A percentile compares a stretch with the other conserved stretches of the same genome.
Evolutionary conservation across 2,888 invertebrate species (phyloP).

Genomic region (Himalopsyche anomala): DNA sequence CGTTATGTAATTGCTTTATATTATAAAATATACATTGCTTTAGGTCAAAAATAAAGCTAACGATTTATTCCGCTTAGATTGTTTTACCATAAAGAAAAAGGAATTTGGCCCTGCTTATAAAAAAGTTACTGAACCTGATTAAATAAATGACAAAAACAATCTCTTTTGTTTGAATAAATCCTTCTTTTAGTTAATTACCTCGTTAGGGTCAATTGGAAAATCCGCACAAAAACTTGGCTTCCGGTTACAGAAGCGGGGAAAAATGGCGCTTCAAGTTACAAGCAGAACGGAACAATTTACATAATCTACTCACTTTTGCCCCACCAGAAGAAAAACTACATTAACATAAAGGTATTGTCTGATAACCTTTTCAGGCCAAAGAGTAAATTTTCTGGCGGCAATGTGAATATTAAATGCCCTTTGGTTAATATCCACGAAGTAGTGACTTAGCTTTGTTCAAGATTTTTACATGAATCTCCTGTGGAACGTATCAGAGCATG

Average conservation of each 20-base stretch:
- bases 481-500: constrained; percentile 32
- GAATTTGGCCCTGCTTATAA: background rate
- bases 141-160: constrained; percentile 43
- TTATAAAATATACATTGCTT: no score
- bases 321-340: constrained; percentile 47
- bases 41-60: no score
- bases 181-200: constrained; percentile 43
- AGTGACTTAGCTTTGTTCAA: background rate
- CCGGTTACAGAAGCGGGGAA: constrained; percentile 35
- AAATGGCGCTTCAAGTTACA: constrained; percentile 40
- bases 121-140: constrained; percentile 35
- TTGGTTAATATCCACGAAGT: constrained; percentile 38
- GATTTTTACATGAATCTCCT: constrained; percentile 11
- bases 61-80: no score
- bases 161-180: constrained; percentile 34
- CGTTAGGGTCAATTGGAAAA: constrained; percentile 43
- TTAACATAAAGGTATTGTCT: constrained; percentile 57
- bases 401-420: constrained; percentile 45
- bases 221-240: constrained; percentile 35
- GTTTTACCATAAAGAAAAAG: no score
- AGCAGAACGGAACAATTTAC: constrained; percentile 46
- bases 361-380: constrained; percentile 50
- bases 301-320: constrained; percentile 48
- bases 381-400: constrained; percentile 47
- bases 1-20: no score